Evolutionary conservation across 2,888 invertebrate genomes (phyloP), one percentile per base, ranked within the genome.

Genomic region (Erebia aethiops): DNA sequence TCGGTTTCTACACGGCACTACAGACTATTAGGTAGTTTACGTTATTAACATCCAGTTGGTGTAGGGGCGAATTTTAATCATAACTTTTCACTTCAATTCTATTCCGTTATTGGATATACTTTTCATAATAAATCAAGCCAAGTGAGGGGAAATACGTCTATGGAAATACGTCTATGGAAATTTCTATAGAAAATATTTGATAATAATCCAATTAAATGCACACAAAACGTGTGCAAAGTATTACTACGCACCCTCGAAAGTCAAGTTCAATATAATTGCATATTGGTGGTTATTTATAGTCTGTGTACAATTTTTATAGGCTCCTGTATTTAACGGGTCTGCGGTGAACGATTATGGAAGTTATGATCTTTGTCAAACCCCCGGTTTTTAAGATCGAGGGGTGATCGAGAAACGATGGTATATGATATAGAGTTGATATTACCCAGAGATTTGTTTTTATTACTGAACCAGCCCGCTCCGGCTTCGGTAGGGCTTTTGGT

Each of bases 261-360:
- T 75, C 74, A 66, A 70, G 74, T 77, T 75, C 77, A 73, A 76
- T 82, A 80, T 90, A 90, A 91, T 89, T 87, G 88, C 87, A 90
- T 89, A 87, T 85, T 80, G 81, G 74, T 78, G 81, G 83, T 82
- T 87, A 91, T 91, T 91, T 91, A 91, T 91, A 87, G 85, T 81
- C 85, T 87, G 26, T 83, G 84, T 83, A 84, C 87, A 86, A 91
- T 88, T 91, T 91, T 91, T 91, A 91, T 89, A 82, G 87, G 81
- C 84, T 84, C 79, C 89, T 91, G 91, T 87, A 84, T 84, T 90
- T 91, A 91, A 91, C 90, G 90, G 84, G 85, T 84, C 87, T 88
- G 90, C 84, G 78, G 79, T 78, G 81, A 87, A 87, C 87, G 89
- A 89, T 90, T 89, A 88, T 85, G 85, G 87, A 85, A 83, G 81